phyloP scores from a whole-genome alignment of 2,797 vertebrate species.

The Lutjanus argentimaculatus region DNA sequence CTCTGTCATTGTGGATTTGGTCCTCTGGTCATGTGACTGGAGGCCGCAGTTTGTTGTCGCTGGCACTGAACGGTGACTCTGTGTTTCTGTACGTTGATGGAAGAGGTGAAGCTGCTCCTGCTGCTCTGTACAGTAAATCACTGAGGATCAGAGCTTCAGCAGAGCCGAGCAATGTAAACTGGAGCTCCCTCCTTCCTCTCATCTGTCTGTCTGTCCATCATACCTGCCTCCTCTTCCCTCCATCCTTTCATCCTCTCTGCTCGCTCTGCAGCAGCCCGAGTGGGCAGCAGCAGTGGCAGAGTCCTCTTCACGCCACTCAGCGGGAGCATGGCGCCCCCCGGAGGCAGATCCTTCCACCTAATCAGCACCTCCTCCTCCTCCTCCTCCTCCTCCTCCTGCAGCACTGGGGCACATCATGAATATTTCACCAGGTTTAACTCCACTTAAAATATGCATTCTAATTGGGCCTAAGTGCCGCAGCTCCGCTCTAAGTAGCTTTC shows the following conservation, averaged over 20 bases:
- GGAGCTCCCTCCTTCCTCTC: neutral
- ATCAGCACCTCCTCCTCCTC: conserved; percentile 22
- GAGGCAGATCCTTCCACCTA: conserved; percentile 54
- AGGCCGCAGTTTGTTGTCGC: neutral
- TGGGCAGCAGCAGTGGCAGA: conserved; percentile 3
- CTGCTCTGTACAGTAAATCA: conserved; percentile 29
- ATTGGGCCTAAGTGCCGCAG: conserved; percentile 82
- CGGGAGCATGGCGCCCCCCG: conserved; percentile 76
- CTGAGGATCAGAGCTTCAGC: conserved; percentile 19
- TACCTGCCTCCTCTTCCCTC: conserved; percentile 33
- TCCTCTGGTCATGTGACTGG: neutral
- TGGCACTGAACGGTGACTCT: neutral
- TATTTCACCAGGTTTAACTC: conserved; percentile 84
- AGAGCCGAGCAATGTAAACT: neutral
- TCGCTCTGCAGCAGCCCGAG: conserved; percentile 32
- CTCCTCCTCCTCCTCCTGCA: conserved; percentile 27
- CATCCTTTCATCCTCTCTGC: conserved; percentile 8
- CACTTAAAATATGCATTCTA: conserved; percentile 84
- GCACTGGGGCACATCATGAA: conserved; percentile 75
- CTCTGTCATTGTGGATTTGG: neutral
- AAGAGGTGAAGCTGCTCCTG: conserved; percentile 1
- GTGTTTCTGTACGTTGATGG: conserved; percentile 11
- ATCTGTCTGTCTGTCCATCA: conserved; percentile 48
- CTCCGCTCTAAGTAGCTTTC: conserved; percentile 75
- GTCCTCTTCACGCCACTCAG: conserved; percentile 21